Evolutionary conservation across 2,797 vertebrate genomes (phyloP).

Genomic region (Triplophysa yarkandensis): DNA sequence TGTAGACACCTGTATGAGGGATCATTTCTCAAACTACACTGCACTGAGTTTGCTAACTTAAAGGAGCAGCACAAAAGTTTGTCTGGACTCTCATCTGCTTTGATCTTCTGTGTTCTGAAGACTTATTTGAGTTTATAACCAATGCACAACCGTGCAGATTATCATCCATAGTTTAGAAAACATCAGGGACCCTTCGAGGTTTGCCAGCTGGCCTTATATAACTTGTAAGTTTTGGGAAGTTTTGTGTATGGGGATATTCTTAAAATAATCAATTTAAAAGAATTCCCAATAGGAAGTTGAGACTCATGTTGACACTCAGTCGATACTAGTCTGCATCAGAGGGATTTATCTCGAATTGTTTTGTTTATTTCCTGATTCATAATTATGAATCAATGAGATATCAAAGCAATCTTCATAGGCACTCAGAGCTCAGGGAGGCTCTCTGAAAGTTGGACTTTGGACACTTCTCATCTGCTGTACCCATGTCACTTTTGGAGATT

Average conservation of each 20-base stretch:
- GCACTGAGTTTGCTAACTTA: constrained; percentile 43
- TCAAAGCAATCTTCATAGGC: constrained; percentile 7
- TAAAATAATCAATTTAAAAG: background rate
- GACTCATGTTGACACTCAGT: constrained; percentile 22
- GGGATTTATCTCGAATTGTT: background rate
- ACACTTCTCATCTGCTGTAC: constrained; percentile 26
- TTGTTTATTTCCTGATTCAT: background rate
- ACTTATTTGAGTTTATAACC: background rate
- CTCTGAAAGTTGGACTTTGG: constrained; percentile 41
- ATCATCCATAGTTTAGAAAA: background rate
- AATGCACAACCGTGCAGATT: background rate
- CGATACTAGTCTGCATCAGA: background rate
- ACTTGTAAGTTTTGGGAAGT: constrained; percentile 52
- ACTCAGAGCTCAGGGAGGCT: constrained; percentile 1
- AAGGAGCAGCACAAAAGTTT: constrained; percentile 39
- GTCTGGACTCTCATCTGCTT: background rate
- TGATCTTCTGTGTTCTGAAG: background rate
- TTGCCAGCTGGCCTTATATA: constrained; percentile 51
- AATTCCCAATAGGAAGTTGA: constrained; percentile 26
- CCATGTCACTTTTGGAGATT: constrained; percentile 48
- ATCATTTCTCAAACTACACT: constrained; percentile 26
- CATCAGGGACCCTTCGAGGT: constrained; percentile 30
- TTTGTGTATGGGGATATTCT: background rate
- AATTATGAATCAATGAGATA: constrained; percentile 46
- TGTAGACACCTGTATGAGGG: constrained; percentile 20